Evolutionary conservation across 2,888 invertebrate species (phyloP).

Genomic region (Petrophora chlorosata): DNA sequence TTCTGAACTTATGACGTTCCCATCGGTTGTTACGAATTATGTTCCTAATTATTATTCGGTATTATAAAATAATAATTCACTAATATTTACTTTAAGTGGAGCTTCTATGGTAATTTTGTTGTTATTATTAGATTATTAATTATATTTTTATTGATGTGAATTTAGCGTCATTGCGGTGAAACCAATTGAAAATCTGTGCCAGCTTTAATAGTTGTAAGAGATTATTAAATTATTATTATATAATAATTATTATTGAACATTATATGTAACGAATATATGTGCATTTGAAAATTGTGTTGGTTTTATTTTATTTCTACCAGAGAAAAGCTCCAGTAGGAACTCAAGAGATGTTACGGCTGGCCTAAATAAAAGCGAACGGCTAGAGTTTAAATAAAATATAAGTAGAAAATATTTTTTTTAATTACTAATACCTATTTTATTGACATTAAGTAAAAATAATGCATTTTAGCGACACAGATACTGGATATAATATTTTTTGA

Average conservation of each 20-base stretch:
- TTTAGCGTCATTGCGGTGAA: conserved; percentile 66
- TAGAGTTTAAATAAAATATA: no score
- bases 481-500: no score
- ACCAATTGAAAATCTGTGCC: conserved; percentile 72
- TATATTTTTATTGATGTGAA: conserved; percentile 35
- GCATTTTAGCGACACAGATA: no score
- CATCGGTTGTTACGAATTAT: neutral
- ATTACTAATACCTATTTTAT: no score
- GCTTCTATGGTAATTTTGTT: conserved; percentile 20
- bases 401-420: no score
- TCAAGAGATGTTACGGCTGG: no score
- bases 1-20: neutral
- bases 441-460: no score
- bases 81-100: neutral
- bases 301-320: no score
- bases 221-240: conserved; percentile 59
- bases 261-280: conserved; percentile 78
- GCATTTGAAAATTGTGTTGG: conserved; percentile 60
- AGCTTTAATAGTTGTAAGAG: conserved; percentile 81
- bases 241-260: conserved; percentile 63
- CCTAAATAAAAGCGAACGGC: no score
- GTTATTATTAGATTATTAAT: conserved; percentile 23
- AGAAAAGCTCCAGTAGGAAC: no score
- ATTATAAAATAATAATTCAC: neutral
- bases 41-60: conserved; percentile 3